Evolutionary conservation across 2,888 invertebrate genomes (phyloP).

Genomic region (Lamproptera curius): DNA sequence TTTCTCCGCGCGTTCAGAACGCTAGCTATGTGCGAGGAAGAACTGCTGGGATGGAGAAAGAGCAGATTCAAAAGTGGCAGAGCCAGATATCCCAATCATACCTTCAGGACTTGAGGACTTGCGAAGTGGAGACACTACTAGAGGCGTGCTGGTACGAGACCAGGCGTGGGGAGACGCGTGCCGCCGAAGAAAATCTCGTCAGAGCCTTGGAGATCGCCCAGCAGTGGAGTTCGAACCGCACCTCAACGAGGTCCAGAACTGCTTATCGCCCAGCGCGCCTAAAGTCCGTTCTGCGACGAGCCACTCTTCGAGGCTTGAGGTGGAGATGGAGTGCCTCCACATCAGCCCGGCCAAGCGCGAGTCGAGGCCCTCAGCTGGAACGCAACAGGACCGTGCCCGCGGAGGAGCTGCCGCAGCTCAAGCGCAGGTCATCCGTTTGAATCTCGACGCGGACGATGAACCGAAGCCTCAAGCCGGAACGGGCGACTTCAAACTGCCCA

Average conservation of each 20-base stretch:
- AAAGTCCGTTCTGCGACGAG: constrained; percentile 28
- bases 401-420: constrained; percentile 53
- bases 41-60: constrained; percentile 32
- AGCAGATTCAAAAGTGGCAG: constrained; percentile 36
- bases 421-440: constrained; percentile 49
- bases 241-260: constrained; percentile 50
- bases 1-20: constrained; percentile 40
- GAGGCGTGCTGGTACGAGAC: constrained; percentile 54
- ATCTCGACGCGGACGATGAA: constrained; percentile 48
- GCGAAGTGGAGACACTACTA: constrained; percentile 43
- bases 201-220: constrained; percentile 48
- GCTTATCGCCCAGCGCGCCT: constrained; percentile 45
- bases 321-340: constrained; percentile 43
- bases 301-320: constrained; percentile 34
- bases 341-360: constrained; percentile 46
- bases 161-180: constrained; percentile 32
- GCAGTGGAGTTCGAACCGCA: constrained; percentile 36
- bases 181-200: constrained; percentile 47
- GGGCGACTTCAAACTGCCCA: no score
- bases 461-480: no score
- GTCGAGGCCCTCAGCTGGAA: constrained; percentile 30
- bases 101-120: constrained; percentile 32
- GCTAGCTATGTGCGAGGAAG: constrained; percentile 35
- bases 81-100: no score
- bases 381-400: constrained; percentile 40